Percentiles rank a stretch among this genome's conserved stretches.
These are phyloP conservation scores for Hermodice carunculata DNA, from an alignment of 2,888 invertebrate species.

Conservation along the genomic window DNA sequence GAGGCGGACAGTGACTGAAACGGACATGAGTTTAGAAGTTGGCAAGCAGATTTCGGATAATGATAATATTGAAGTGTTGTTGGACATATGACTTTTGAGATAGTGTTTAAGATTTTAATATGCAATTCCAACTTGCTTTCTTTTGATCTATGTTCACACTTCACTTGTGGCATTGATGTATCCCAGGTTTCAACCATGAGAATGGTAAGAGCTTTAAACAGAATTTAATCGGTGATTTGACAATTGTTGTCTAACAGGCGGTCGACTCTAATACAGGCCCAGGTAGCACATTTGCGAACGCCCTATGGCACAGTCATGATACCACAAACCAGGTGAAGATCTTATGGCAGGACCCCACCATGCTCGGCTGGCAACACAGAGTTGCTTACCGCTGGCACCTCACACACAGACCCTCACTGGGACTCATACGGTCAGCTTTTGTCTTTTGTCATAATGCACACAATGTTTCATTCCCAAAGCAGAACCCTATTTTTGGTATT, in stretches of 20 bases:
- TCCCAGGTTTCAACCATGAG: background rate
- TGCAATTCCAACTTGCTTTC: no score
- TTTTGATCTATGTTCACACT: no score
- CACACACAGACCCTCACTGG: slow-evolving; percentile 46
- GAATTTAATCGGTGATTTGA: background rate
- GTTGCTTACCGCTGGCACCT: slow-evolving; percentile 53
- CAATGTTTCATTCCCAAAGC: no score
- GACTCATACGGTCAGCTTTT: slow-evolving; percentile 48
- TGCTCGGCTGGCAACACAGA: slow-evolving; percentile 48
- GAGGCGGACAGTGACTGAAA: no score
- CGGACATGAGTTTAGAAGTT: no score
- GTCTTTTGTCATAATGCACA: no score
- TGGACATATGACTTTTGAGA: no score
- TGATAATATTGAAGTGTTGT: no score
- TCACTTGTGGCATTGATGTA: background rate
- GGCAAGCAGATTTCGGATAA: no score
- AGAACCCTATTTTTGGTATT: no score
- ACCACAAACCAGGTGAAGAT: slow-evolving; percentile 39
- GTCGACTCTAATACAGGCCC: slow-evolving; percentile 48
- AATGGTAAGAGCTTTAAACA: background rate
- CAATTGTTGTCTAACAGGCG: slow-evolving; percentile 32
- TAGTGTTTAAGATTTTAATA: no score
- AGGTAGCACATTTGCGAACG: slow-evolving; percentile 39
- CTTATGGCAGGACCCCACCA: slow-evolving; percentile 53
- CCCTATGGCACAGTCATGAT: slow-evolving; percentile 50